A percentile compares a stretch with the other conserved stretches of the same genome.
Evolutionary conservation across 2,888 invertebrate species (phyloP).

Genomic region (Thyatira batis): DNA sequence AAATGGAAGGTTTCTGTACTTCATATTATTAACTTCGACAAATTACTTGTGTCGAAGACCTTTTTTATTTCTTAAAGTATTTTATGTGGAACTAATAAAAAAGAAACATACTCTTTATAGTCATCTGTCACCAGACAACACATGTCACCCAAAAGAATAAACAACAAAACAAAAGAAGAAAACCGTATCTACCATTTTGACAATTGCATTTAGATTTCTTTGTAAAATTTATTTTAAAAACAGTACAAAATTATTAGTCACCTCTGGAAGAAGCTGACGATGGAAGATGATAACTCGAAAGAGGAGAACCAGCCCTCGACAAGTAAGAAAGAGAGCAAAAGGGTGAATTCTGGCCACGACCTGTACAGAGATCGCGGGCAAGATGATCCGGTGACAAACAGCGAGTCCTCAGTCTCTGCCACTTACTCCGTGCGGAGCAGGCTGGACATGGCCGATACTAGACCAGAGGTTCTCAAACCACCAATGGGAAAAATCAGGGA

Average conservation of each 20-base stretch:
- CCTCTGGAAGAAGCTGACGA: constrained; percentile 41
- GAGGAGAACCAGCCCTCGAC: constrained; percentile 40
- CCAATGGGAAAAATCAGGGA: constrained; percentile 19
- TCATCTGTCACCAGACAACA: background rate
- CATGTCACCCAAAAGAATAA: constrained; percentile 17
- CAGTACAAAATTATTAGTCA: constrained; percentile 54
- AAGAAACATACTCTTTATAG: too few relatives aligned
- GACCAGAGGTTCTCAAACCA: constrained; percentile 23
- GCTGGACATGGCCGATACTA: constrained; percentile 28
- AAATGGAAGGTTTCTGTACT: too few relatives aligned
- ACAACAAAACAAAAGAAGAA: constrained; percentile 20
- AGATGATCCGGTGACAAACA: constrained; percentile 30
- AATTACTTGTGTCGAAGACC: too few relatives aligned
- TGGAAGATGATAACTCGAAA: constrained; percentile 49
- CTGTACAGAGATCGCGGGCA: constrained; percentile 22
- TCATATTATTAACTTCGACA: too few relatives aligned
- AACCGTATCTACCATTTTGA: constrained; percentile 18
- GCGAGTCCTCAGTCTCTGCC: constrained; percentile 30
- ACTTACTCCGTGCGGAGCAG: constrained; percentile 38
- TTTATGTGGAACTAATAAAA: too few relatives aligned
- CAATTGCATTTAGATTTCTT: constrained; percentile 13
- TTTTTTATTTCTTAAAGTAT: too few relatives aligned
- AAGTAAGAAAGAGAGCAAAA: constrained; percentile 43
- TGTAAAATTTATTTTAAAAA: constrained; percentile 14
- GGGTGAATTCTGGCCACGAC: constrained; percentile 25